Evolutionary conservation across 2,888 invertebrate species (phyloP).

Genomic region (Chymomyza procnemis): DNA sequence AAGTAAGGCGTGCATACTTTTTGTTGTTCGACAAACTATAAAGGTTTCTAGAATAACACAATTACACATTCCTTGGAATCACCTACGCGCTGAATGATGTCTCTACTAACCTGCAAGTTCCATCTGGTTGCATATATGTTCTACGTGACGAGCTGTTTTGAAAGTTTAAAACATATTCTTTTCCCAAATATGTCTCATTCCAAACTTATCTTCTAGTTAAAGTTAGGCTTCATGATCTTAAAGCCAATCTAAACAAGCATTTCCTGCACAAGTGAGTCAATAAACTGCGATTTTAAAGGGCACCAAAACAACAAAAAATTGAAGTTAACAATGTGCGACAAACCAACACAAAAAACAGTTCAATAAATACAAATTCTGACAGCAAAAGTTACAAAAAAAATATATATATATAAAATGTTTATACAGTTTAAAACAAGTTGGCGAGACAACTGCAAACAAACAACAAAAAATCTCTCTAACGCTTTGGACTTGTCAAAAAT

Average conservation of each 20-base stretch:
- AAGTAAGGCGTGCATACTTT: too few relatives aligned
- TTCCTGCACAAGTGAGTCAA: neutral
- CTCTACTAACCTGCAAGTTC: too few relatives aligned
- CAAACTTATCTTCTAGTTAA: too few relatives aligned
- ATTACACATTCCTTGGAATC: too few relatives aligned
- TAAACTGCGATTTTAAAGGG: neutral
- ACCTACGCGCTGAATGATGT: too few relatives aligned
- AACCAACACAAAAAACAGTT: neutral
- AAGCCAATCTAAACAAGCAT: neutral
- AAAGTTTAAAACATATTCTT: too few relatives aligned
- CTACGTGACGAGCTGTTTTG: too few relatives aligned
- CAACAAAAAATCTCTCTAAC: neutral
- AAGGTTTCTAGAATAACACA: too few relatives aligned
- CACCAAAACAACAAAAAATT: neutral
- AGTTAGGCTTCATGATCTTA: neutral
- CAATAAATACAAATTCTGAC: neutral
- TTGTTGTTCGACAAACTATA: too few relatives aligned
- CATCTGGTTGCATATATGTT: too few relatives aligned
- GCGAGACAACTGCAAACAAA: neutral
- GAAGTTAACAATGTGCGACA: neutral
- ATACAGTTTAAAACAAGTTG: neutral
- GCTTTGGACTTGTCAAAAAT: slow-evolving; percentile 58
- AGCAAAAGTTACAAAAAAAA: neutral
- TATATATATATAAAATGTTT: neutral
- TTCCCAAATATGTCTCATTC: too few relatives aligned